Evolutionary conservation across 2,797 vertebrate genomes (phyloP).

Genomic region (Anguilla marmorata): DNA sequence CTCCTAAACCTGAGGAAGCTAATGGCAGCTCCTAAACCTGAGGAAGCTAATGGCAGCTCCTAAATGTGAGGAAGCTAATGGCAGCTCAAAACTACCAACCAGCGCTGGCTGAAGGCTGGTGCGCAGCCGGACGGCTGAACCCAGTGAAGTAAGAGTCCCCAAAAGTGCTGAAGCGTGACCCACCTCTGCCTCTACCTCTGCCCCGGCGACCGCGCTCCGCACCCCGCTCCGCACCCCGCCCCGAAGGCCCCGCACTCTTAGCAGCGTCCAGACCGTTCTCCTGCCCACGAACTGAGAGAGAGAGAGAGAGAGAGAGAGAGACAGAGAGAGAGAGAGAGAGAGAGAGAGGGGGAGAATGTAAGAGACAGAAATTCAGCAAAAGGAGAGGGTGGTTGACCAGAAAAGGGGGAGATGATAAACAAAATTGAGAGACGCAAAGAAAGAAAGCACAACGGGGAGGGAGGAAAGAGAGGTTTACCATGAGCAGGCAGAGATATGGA

Average conservation of each 20-base stretch:
- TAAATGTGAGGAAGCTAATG: background rate
- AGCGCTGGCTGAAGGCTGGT: no score
- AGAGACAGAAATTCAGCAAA: background rate
- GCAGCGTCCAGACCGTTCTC: conserved; percentile 92
- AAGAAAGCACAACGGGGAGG: no score
- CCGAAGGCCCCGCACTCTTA: conserved; percentile 81
- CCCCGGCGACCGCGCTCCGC: conserved; percentile 85
- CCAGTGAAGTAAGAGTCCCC: background rate
- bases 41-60: no score
- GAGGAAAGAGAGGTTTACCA: background rate
- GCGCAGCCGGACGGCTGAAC: background rate
- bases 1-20: no score
- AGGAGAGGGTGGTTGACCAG: background rate
- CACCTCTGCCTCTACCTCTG: conserved; percentile 94
- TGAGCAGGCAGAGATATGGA: background rate
- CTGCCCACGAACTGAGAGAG: conserved; percentile 85
- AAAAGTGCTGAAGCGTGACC: conserved; percentile 27
- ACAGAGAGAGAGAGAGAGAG: background rate
- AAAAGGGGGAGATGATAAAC: background rate
- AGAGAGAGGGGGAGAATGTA: background rate
- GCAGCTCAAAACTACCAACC: background rate
- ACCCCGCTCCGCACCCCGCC: conserved; percentile 75
- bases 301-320: background rate
- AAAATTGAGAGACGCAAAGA: background rate
- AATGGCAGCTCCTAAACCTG: no score